Evolutionary conservation across 35 echinoderm and acorn worm genomes (phyloP).

Genomic region (Heliocidaris erythrogramma): DNA sequence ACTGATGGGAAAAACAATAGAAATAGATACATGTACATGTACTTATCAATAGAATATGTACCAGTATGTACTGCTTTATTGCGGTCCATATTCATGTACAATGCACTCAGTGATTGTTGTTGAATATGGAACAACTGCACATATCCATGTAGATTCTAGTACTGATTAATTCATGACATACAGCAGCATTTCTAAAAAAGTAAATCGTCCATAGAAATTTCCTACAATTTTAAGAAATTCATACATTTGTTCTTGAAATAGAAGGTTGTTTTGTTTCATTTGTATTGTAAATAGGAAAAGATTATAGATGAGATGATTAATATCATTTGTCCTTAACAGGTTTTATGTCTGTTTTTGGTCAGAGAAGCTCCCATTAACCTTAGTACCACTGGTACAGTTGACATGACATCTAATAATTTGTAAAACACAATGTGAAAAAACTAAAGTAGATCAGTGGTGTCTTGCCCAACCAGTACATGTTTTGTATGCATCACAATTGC

Average conservation of each 20-base stretch:
- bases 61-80: neutral
- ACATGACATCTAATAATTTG: neutral
- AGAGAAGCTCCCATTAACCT: neutral
- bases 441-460: neutral
- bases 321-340: neutral
- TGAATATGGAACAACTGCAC: neutral
- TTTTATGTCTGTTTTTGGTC: neutral
- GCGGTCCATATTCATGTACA: neutral
- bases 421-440: neutral
- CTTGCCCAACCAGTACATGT: neutral
- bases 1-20: neutral
- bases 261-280: neutral
- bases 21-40: neutral
- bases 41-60: neutral
- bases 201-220: neutral
- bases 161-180: neutral
- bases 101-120: neutral
- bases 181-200: neutral
- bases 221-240: neutral
- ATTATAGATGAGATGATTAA: neutral
- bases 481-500: neutral
- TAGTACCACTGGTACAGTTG: neutral
- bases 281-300: too few species aligned
- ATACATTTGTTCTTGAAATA: neutral
- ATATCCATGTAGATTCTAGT: neutral